Base-by-base conservation (phyloP, 2,888 invertebrate species). In the Temnothorax rugatulus region DNA sequence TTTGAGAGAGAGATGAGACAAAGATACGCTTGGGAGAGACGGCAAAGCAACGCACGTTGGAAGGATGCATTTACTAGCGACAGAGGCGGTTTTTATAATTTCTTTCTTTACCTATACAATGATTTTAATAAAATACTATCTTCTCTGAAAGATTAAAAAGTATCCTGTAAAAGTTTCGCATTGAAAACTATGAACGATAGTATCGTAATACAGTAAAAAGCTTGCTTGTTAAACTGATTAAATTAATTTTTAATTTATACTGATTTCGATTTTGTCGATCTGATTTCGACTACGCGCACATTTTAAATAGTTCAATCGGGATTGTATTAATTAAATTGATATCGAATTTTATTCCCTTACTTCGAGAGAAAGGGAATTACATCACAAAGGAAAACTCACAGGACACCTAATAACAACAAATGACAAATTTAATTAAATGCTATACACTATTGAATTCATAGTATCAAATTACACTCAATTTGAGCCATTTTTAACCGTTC, bases 11-110 rank as follows among this genome's bases (percentile, higher is more conserved):
- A 76, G 64, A 54, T 18, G 66, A 34, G 38, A 64, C 64, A 52
- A 76, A 76, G 76, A 76, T 66, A 64, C 34, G 44, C 52, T 52
- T 52, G 52, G 21, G n/a, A 63, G 75, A 77, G 34, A 77, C 25
- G 66, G 41, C 21, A 29, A 21, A 47, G 79, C 34, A 44, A 69
- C 34, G 57, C 44, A 69, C 77, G 44, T 25, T 44, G 57, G 34
- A 79, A 79, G 57, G 34, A 69, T 29, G 47, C 57, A 47, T 79
- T 47, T 79, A 52, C 47, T 13, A 18, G 54, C n/a, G 73, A 52
- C n/a, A 21, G 34, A 63, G 50, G 44, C 50, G 63, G 29, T 34
- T 25, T 64, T 18, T 15, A 50, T 18, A 52, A 52, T 64, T 41
- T 64, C 38, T 15, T 47, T 21, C 25, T 47, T 52, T 29, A 13